These are phyloP conservation scores for Biston stratarius DNA, from an alignment of 2,888 invertebrate species.

Conservation along the genomic window DNA sequence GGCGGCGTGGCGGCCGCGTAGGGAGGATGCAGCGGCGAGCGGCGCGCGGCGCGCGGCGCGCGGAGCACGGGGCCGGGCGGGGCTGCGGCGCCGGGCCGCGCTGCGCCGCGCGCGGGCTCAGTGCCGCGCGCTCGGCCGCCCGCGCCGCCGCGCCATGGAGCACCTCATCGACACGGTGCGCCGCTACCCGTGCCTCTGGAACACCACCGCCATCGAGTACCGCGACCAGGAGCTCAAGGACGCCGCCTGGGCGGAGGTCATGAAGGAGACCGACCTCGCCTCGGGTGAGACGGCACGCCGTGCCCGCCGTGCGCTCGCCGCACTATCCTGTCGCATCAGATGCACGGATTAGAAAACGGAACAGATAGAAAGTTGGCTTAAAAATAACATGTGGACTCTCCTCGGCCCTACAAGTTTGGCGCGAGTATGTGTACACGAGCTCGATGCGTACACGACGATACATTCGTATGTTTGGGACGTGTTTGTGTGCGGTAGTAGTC, in stretches of 20 bases:
- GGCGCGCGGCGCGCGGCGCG: slow-evolving; percentile 19
- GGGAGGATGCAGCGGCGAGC: neutral
- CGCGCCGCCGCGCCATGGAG: slow-evolving; percentile 64
- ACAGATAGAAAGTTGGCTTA: too few species aligned
- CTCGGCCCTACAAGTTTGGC: too few species aligned
- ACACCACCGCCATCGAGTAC: slow-evolving; percentile 80
- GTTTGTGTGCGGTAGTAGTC: too few species aligned
- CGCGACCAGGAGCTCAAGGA: slow-evolving; percentile 83
- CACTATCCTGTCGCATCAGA: too few species aligned
- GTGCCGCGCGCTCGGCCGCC: slow-evolving; percentile 49
- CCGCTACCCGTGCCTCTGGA: slow-evolving; percentile 82
- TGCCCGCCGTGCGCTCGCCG: too few species aligned
- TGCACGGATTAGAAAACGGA: too few species aligned
- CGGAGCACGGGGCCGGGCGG: slow-evolving; percentile 32
- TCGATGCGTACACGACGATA: too few species aligned
- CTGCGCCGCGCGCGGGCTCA: slow-evolving; percentile 43
- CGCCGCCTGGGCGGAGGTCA: slow-evolving; percentile 80
- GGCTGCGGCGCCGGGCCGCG: slow-evolving; percentile 33
- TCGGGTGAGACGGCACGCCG: slow-evolving; percentile 68
- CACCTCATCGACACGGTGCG: slow-evolving; percentile 79
- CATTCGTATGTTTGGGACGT: too few species aligned
- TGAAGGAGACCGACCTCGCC: slow-evolving; percentile 78
- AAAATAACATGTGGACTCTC: too few species aligned
- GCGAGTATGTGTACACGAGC: too few species aligned
- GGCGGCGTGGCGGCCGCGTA: too few species aligned